A percentile compares a stretch with the other conserved stretches of the same genome.
These are phyloP conservation scores for Rhinolophus ferrumequinum DNA, from an alignment of 2,113 vertebrate genomes.

Conservation along the genomic window DNA sequence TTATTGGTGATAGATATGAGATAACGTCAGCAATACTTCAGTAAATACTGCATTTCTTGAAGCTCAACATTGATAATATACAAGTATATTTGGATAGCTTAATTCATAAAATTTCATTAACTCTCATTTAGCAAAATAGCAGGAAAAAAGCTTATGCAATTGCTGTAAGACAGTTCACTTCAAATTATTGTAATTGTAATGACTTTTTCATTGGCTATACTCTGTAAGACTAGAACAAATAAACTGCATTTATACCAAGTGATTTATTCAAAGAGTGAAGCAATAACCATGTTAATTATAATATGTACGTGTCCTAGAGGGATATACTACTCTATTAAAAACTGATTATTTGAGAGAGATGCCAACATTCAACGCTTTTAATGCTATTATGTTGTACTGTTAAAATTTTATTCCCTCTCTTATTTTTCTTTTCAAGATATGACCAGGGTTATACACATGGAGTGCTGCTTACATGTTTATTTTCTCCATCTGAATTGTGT, in stretches of 20 bases:
- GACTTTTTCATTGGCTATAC: background rate
- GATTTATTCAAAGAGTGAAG: background rate
- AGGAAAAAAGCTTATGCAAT: background rate
- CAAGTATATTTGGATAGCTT: background rate
- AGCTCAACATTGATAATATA: background rate
- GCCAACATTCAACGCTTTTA: background rate
- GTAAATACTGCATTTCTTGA: background rate
- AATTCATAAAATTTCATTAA: background rate
- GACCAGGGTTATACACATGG: background rate
- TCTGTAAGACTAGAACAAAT: background rate
- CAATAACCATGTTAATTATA: slow-evolving; percentile 1
- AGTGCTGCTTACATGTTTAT: background rate
- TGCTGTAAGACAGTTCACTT: background rate
- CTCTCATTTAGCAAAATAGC: background rate
- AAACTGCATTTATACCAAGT: slow-evolving; percentile 8
- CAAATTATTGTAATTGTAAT: background rate
- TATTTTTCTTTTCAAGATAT: background rate
- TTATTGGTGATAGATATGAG: background rate
- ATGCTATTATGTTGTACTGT: background rate
- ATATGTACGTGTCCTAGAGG: background rate
- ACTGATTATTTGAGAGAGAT: background rate
- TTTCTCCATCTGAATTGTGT: background rate
- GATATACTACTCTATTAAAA: background rate
- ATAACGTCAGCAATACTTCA: background rate
- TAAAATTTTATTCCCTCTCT: background rate